These are phyloP conservation scores for Xestia rhomboidea DNA, from an alignment of 2,888 invertebrate species.

Conservation along the genomic window DNA sequence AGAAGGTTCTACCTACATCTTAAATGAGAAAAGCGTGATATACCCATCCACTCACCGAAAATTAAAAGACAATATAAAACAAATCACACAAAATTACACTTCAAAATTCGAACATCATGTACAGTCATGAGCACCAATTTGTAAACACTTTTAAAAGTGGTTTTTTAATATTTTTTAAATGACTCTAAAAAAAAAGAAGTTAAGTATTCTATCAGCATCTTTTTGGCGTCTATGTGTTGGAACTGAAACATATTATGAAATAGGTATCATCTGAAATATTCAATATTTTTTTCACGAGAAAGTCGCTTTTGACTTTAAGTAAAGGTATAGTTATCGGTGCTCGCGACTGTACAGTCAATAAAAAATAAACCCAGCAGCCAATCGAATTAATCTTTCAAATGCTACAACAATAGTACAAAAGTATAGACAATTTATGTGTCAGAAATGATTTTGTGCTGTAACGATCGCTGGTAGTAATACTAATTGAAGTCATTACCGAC, in stretches of 20 bases:
- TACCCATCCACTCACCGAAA: slow-evolving; percentile 23
- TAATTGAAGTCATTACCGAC: slow-evolving; percentile 81
- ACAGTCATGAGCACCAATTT: slow-evolving; percentile 27
- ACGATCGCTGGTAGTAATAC: slow-evolving; percentile 61
- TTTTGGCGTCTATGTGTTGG: background rate
- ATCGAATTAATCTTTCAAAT: slow-evolving; percentile 64
- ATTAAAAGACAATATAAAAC: slow-evolving; percentile 46
- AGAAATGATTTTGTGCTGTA: slow-evolving; percentile 53
- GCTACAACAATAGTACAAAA: slow-evolving; percentile 44
- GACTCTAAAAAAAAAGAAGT: too few species aligned
- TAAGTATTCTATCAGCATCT: background rate
- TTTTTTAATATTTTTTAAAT: background rate
- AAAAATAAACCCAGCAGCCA: slow-evolving; percentile 53
- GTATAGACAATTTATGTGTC: slow-evolving; percentile 63
- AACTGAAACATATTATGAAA: background rate
- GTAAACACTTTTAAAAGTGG: background rate
- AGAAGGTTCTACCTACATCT: background rate
- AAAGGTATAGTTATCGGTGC: background rate
- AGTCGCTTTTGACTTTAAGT: background rate
- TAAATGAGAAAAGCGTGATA: slow-evolving; percentile 36
- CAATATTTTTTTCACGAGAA: background rate
- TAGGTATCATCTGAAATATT: background rate
- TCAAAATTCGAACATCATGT: slow-evolving; percentile 44
- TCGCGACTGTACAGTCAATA: slow-evolving; percentile 31
- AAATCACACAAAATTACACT: slow-evolving; percentile 55